A percentile compares a stretch with the other conserved stretches of the same genome.
Conservation (phyloP, 1,140 invertebrate species). For the Temnothorax longispinosus region DNA sequence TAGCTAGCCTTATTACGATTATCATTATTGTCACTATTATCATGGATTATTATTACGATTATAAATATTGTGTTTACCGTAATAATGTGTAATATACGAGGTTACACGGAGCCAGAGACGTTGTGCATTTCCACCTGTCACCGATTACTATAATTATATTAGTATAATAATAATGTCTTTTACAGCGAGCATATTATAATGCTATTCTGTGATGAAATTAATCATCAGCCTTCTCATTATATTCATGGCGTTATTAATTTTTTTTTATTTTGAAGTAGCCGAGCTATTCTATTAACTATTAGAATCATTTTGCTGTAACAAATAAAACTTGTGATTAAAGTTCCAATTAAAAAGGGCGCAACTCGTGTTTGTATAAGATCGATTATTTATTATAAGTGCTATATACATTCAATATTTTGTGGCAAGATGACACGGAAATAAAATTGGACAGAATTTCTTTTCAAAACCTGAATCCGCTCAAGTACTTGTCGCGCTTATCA, state of each 20-base stretch:
- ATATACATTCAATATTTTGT: constrained; percentile 55
- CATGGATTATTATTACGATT: constrained; percentile 75
- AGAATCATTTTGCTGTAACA: background rate
- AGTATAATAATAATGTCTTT: background rate
- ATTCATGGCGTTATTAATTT: background rate
- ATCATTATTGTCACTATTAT: constrained; percentile 78
- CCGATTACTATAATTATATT: background rate
- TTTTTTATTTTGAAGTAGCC: background rate
- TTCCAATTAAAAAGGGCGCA: background rate
- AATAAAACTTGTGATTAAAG: background rate
- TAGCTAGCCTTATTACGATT: constrained; percentile 80
- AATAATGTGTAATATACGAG: constrained; percentile 83
- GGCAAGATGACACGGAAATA: constrained; percentile 49
- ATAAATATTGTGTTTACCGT: constrained; percentile 83
- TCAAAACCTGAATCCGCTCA: background rate
- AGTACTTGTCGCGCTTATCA: background rate
- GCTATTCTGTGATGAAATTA: constrained; percentile 4
- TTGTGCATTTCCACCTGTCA: constrained; percentile 41
- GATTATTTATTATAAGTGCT: constrained; percentile 59
- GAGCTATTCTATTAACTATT: background rate
- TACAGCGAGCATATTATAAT: background rate
- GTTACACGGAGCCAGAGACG: constrained; percentile 70
- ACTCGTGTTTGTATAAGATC: constrained; percentile 45
- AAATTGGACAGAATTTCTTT: constrained; percentile 12
- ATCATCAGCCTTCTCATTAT: background rate